Evolutionary conservation across 23 tunicate species (phyloP), one percentile per base, ranked within the genome.

Genomic region (Clavelina lepadiformis): DNA sequence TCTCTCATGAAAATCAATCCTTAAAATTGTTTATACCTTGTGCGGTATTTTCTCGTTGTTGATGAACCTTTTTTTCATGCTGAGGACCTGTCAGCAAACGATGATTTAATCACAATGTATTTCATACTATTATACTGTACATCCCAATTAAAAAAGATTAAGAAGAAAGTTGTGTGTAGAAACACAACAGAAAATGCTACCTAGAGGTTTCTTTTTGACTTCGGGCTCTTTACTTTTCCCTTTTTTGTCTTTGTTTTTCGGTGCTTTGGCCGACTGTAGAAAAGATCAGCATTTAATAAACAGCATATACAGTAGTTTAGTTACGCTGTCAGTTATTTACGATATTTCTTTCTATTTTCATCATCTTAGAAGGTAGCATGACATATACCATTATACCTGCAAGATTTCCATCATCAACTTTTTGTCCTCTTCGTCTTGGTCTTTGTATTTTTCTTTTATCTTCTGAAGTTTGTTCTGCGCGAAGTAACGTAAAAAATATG

Each of bases 371-470:
- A n/a, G 8, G 19, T 31, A 33, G 22, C 20, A 62, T 21, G 26
- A 62, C 6, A 8, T 28, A 31, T 6, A 28, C 18, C 52, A 28
- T 27, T 23, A 27, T 41, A 69, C 85, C 69, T 82, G 91, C 56
- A 92, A 66, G 38, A 92, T 58, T 35, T 83, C 88, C 98, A 92
- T 84, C 46, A 38, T 75, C 57, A 69, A 6, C 33, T 60, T 55
- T 2, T 85, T 70, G 36, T 92, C 98, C 44, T 92, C 98, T 45
- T 92, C 98, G 7, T 92, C 93, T 31, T 77, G 78, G 53, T 92
- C 82, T 38, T 82, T 82, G 61, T 92, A 71, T 61, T 92, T 92
- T 27, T 73, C 37, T 23, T 79, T 70, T 30, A 89, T 60, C 69
- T 82, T 89, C 51, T 68, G 61, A 63, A 76, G 28, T 35, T 92